Base-by-base conservation (phyloP, 2,113 vertebrate genomes). In the Argyrosomus japonicus region DNA sequence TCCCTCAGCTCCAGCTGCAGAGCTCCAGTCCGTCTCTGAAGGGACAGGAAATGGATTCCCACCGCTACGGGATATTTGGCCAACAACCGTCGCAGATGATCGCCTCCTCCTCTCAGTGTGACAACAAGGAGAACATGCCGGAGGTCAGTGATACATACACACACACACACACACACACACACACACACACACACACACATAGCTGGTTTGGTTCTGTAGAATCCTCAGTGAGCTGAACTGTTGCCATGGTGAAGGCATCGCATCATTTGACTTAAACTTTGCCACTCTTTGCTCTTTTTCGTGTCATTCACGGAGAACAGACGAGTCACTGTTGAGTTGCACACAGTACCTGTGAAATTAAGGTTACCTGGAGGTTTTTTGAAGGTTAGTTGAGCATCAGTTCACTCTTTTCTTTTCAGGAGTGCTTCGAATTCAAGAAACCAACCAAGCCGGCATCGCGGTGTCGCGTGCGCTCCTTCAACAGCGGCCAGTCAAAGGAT, bases 341-440 rank as follows among this genome's bases (percentile, higher is more conserved):
- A 40, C 8, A 2, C 36, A 9, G 36, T 17, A 6, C 36, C 27
- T 40, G 7, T 25, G 40, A 36, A 25, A 23, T n/a, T 0, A 3
- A 50, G 36, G 36, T 40, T 40, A 40, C 36, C 36, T 40, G 36
- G 36, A 40, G 45, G 12, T 47, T 29, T 11, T 27, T n/a, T 29
- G 8, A 68, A 62, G 14, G 13, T 29, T 40, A 36, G 25, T 43
- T n/a, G 7, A 3, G 4, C 6, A 27, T 32, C 40, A 12, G 9
- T 11, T 77, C 2, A 17, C 19, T 69, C 17, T 19, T 12, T 6
- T 45, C 14, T 23, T 21, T 56, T 0, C 85, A 99, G 98, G 97
- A 97, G 83, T 85, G 93, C 0, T 99, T 99, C 94, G 97, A 99
- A 80, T 99, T 99, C 88, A 99, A 99, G 94, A 99, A 98, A 83